Evolutionary conservation across 1,140 invertebrate species (phyloP).

Genomic region (Trachymyrmex septentrionalis): DNA sequence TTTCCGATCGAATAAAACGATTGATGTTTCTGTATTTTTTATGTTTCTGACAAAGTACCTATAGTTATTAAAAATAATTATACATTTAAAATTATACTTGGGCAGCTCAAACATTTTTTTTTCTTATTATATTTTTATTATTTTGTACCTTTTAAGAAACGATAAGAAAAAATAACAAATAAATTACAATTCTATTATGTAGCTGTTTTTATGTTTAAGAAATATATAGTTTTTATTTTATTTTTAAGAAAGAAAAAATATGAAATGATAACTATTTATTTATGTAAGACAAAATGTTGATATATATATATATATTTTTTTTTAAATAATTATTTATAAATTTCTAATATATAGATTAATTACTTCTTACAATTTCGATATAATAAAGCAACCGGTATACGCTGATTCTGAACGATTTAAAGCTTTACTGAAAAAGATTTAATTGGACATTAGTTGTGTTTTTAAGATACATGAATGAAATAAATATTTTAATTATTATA

Average conservation of each 20-base stretch:
- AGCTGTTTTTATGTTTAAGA: no score
- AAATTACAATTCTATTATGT: background rate
- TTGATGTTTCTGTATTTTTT: background rate
- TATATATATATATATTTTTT: background rate
- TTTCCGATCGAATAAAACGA: background rate
- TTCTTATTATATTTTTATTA: background rate
- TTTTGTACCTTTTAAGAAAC: background rate
- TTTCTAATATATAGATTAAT: no score
- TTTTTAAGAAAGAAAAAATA: background rate
- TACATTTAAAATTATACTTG: background rate
- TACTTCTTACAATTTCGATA: background rate
- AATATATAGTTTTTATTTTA: background rate
- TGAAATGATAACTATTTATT: background rate
- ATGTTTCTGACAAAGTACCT: background rate
- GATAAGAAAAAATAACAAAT: background rate
- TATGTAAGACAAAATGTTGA: background rate
- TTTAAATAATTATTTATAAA: slow-evolving; percentile 19
- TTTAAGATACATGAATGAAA: background rate
- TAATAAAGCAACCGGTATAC: background rate
- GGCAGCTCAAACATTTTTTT: background rate
- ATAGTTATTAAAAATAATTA: slow-evolving; percentile 23
- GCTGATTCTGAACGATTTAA: slow-evolving; percentile 16
- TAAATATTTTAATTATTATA: slow-evolving; percentile 21
- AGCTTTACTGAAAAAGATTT: background rate
- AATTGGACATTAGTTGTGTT: slow-evolving; percentile 26